Base-by-base conservation (phyloP, 2,113 vertebrate genomes). In the Zosterops lateralis region DNA sequence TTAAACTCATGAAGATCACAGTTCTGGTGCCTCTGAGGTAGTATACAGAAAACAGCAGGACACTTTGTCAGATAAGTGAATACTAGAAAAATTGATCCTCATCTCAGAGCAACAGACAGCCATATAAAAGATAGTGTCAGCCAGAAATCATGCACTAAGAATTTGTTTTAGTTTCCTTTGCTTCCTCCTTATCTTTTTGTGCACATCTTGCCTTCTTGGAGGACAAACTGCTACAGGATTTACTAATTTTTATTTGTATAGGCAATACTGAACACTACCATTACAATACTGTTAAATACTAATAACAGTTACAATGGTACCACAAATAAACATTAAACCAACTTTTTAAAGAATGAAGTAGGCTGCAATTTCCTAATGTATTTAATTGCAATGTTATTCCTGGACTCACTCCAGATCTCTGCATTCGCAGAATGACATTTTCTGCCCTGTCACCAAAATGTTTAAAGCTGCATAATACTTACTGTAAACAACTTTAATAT, bases 401-500 rank as follows among this genome's bases (percentile, higher is more conserved):
- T 44, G 38, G n/a, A 56, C 12, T 87, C 50, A 22, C 6, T 74
- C 54, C 40, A 83, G 16, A 72, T 70, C n/a, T 67, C 42, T 56
- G 60, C 26, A 50, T 42, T 82, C 15, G 12, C 58, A 90, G 57
- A 91, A 92, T 20, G 6, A 64, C 40, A 64, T 70, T 75, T 92
- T 89, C 65, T 85, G 62, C 38, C 79, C 51, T 68, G 40, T 57
- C n/a, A 86, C 57, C 78, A 90, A 92, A 78, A 91, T 51, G 6
- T 75, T 89, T 67, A 91, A 88, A 89, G 42, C 45, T 58, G 67
- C 32, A 45, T 40, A 84, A 91, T 95, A 98, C 98, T 97, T 97
- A 99, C 98, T 98, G 85, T 99, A 99, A 80, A 99, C 99, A 97
- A 98, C 98, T 98, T 99, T 99, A 97, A 99, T 97, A 87, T 98